Conservation (phyloP, 2,113 vertebrate species). For the rat (Rattus norvegicus) region GRCr8 NC_086028.1:27216001-27216500, state of each 20-base stretch:
- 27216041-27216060: not conserved
- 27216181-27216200: conserved; percentile 14
- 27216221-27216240: not conserved
- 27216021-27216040: not conserved
- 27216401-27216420: not conserved
- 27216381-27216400: not conserved
- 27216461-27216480: conserved; percentile 28
- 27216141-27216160: not conserved
- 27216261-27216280: not conserved
- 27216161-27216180: not conserved
- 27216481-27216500: not conserved
- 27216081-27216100: not conserved
- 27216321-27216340: not conserved
- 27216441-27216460: not conserved
- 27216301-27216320: not conserved
- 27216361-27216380: not conserved
- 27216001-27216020: not conserved
- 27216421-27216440: not conserved
- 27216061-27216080: not conserved
- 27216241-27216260: not conserved
- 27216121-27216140: not conserved
- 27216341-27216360: not conserved
- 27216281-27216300: not conserved
- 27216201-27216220: not conserved
- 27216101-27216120: not conserved